These are phyloP conservation scores for Corythaeola cristata DNA, from an alignment of 2,113 vertebrate species.

Conservation along the genomic window DNA sequence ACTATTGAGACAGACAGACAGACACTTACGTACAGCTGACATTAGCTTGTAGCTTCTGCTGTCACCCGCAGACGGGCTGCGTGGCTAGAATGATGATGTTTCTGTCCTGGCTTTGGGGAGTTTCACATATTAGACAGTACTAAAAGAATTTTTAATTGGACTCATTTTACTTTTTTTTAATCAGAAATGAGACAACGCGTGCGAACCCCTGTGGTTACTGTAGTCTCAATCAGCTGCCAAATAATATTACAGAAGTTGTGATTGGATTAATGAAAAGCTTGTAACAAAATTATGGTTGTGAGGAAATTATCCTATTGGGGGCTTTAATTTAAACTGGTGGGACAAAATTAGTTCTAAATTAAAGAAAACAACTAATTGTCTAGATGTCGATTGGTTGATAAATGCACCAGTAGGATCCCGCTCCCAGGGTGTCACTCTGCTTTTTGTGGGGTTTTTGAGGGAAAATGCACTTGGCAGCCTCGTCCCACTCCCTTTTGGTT, in stretches of 20 bases:
- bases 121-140: constrained; percentile 36
- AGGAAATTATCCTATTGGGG: constrained; percentile 67
- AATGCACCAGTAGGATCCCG: background rate
- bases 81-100: constrained; percentile 49
- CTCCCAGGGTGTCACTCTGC: background rate
- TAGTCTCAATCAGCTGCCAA: constrained; percentile 68
- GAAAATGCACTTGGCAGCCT: background rate
- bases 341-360: constrained; percentile 70
- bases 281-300: constrained; percentile 70
- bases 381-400: constrained; percentile 34
- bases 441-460: background rate
- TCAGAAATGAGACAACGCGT: constrained; percentile 66
- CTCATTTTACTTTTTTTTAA: constrained; percentile 4
- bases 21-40: background rate
- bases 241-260: constrained; percentile 67
- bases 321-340: constrained; percentile 60
- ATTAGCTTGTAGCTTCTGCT: constrained; percentile 29
- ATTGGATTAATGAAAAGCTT: constrained; percentile 77
- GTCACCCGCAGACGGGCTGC: background rate
- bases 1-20: background rate
- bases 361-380: constrained; percentile 61
- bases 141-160: constrained; percentile 68
- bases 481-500: background rate
- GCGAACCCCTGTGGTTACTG: constrained; percentile 55
- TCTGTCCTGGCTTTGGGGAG: constrained; percentile 36